Evolutionary conservation across 2,888 invertebrate genomes (phyloP), one percentile per base, ranked within the genome.

Genomic region (Nomada hirtipes): DNA sequence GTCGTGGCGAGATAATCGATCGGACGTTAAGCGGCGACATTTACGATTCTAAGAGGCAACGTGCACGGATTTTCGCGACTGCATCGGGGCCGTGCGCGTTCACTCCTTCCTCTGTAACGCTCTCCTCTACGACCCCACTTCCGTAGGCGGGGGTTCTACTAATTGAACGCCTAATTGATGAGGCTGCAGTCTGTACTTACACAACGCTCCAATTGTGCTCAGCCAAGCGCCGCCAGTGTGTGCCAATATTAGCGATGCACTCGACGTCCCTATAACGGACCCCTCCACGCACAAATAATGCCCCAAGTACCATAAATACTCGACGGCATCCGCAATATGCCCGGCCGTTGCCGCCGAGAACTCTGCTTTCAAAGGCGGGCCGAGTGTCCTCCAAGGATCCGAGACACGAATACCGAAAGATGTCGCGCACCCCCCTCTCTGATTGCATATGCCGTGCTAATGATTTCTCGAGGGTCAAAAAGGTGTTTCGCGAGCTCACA

Each of bases 181-280:
- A 91, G 91, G 87, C 91, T 90, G 91, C 91, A 91, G 91, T 91
- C 91, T 91, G 90, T 91, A 91, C 91, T 91, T 91, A 91, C 90
- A 91, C 91, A 91, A 91, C 91, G 91, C 91, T 91, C 91, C 91
- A 91, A 91, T 91, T 91, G 91, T 91, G 91, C 91, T 90, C 91
- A 89, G 88, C 90, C 87, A 88, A 91, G 91, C 91, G 89, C 89
- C 89, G 87, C 88, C 88, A 86, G 83, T 86, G 85, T 82, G 81
- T 88, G 91, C 91, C 91, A 91, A 91, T 91, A 91, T 91, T 91
- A 91, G 91, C 91, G 90, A 91, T 91, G 91, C 91, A 91, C 91
- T 91, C 91, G 91, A 91, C 90, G 87, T 91, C 89, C 90, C 89
- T 89, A 91, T 91, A 90, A 90, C 90, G 91, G 90, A 89, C 83